phyloP scores from a whole-genome alignment of 2,113 vertebrate species.

The Peromyscus maniculatus region DNA sequence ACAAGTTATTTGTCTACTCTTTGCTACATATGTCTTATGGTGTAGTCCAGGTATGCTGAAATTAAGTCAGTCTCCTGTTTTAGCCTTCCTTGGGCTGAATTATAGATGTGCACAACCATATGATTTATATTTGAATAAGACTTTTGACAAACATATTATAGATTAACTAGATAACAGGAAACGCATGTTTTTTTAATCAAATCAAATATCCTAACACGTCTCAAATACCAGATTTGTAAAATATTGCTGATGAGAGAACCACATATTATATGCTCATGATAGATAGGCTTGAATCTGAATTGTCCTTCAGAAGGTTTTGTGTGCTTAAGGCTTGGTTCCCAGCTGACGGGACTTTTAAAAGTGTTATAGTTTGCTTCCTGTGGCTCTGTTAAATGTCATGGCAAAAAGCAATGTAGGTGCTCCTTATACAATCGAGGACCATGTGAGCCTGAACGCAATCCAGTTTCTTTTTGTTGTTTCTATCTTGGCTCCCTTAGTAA shows the following conservation, averaged over 20 bases:
- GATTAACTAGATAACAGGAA: background rate
- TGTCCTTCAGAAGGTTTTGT: background rate
- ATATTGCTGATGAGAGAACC: background rate
- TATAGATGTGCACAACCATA: background rate
- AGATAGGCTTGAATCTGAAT: background rate
- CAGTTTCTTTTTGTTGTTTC: background rate
- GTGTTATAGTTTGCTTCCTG: background rate
- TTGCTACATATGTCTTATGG: background rate
- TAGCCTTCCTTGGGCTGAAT: background rate
- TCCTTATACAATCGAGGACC: background rate
- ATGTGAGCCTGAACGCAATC: background rate
- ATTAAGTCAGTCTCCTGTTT: too few relatives aligned
- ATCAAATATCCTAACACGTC: background rate
- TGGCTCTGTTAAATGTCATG: background rate
- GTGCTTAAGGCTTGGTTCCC: background rate
- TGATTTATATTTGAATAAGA: background rate
- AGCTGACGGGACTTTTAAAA: background rate
- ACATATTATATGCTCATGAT: background rate
- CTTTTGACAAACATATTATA: background rate
- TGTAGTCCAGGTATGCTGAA: background rate
- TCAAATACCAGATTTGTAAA: background rate
- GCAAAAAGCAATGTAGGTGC: background rate
- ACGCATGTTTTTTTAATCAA: background rate
- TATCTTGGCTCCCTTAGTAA: background rate
- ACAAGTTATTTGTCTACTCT: background rate